Evolutionary conservation across 30 jellyfish, hydroid and myxozoan genomes (phyloP).

Genomic region (Sanderia malayensis): DNA sequence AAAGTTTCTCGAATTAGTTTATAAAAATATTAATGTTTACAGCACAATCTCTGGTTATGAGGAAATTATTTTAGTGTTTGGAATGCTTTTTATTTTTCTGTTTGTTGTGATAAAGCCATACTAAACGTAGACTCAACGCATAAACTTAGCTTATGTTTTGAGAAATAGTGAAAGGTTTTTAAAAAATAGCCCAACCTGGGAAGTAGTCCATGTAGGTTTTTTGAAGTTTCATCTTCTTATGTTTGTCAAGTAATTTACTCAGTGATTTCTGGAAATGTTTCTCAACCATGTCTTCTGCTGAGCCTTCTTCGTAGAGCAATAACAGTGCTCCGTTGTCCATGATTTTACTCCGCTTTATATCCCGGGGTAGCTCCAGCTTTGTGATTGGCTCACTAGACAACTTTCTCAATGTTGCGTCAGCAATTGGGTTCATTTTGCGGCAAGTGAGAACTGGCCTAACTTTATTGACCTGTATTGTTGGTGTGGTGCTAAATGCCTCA

Average conservation of each 20-base stretch:
- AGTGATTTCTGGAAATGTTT: not conserved
- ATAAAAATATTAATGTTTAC: too few species aligned
- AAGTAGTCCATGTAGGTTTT: not conserved
- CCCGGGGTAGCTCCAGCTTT: not conserved
- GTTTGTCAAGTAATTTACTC: not conserved
- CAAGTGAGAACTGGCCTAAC: not conserved
- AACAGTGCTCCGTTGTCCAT: conserved; percentile 2
- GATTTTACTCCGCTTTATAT: not conserved
- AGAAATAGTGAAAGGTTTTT: too few species aligned
- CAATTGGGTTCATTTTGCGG: not conserved
- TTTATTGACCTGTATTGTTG: not conserved
- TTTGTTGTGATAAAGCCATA: too few species aligned
- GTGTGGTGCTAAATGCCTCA: conserved; percentile 4
- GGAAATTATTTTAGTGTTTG: too few species aligned
- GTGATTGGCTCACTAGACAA: not conserved
- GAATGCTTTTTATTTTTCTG: too few species aligned
- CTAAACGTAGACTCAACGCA: too few species aligned
- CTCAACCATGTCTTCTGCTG: not conserved
- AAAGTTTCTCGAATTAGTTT: not conserved
- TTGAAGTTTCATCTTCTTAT: not conserved
- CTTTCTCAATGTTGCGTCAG: not conserved
- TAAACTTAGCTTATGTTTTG: too few species aligned
- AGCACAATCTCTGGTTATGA: too few species aligned
- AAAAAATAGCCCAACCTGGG: not conserved
- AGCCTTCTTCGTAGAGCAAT: not conserved